A percentile compares a stretch with the other conserved stretches of the same genome.
Evolutionary conservation across 2,888 invertebrate genomes (phyloP).

Genomic region (Xestia ashworthii): DNA sequence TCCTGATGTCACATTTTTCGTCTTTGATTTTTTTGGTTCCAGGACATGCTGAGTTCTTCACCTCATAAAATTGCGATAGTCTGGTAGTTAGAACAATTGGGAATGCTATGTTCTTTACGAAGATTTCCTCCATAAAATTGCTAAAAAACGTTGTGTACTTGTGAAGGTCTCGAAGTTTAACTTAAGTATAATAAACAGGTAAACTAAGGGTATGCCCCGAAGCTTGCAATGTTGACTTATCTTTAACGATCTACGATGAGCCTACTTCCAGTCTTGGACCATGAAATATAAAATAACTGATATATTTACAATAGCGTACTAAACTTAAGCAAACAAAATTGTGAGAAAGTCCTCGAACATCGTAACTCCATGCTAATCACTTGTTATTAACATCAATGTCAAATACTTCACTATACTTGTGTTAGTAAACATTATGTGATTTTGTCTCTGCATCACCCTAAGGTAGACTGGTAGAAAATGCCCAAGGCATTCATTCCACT

Average conservation of each 20-base stretch:
- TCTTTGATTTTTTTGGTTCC: no score
- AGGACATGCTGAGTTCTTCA: no score
- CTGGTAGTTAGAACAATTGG: no score
- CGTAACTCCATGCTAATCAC: constrained; percentile 7
- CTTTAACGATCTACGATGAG: not conserved
- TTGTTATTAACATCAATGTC: constrained; percentile 33
- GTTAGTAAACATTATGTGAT: not conserved
- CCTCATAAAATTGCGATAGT: no score
- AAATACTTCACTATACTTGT: not conserved
- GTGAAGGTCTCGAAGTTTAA: not conserved
- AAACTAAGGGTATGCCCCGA: constrained; percentile 1
- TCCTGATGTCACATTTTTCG: not conserved
- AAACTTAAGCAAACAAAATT: constrained; percentile 17
- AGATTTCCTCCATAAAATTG: not conserved
- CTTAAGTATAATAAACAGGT: not conserved
- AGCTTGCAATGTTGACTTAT: constrained; percentile 7
- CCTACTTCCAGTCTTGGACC: not conserved
- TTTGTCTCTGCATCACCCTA: not conserved
- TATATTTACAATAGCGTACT: not conserved
- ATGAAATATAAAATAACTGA: not conserved
- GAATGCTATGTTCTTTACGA: no score
- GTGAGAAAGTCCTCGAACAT: constrained; percentile 39
- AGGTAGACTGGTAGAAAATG: not conserved
- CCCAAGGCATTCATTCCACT: not conserved
- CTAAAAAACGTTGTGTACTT: not conserved